phyloP scores from a whole-genome alignment of 2,113 vertebrate species.

The Polypterus senegalus region DNA sequence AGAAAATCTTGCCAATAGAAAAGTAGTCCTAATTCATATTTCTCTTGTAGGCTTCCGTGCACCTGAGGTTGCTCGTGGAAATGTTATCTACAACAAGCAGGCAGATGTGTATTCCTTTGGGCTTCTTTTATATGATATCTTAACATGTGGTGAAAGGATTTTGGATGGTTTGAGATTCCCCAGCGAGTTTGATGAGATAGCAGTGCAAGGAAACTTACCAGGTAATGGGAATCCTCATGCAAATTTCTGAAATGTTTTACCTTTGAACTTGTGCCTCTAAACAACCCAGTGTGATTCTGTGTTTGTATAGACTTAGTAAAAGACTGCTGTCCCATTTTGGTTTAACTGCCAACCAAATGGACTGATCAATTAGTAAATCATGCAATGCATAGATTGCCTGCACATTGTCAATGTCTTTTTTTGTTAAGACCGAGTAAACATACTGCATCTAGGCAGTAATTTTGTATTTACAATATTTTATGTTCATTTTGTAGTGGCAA shows the following conservation, averaged over 20 bases:
- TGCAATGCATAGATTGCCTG: too few species aligned
- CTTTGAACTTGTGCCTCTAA: background rate
- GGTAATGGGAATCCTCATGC: constrained; percentile 43
- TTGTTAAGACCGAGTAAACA: too few species aligned
- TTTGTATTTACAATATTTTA: too few species aligned
- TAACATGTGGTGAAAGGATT: constrained; percentile 81
- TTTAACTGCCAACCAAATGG: too few species aligned
- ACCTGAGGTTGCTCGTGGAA: constrained; percentile 86
- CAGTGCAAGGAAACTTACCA: constrained; percentile 80
- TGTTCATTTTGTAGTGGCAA: too few species aligned
- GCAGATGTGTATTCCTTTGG: constrained; percentile 93
- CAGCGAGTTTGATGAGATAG: constrained; percentile 92
- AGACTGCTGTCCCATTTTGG: too few species aligned
- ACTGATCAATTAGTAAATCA: too few species aligned
- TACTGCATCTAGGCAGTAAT: too few species aligned
- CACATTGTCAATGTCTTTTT: too few species aligned
- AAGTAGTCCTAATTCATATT: constrained; percentile 4
- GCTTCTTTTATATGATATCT: constrained; percentile 85
- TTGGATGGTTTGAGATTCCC: constrained; percentile 90
- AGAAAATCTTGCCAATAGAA: too few species aligned
- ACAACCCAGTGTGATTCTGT: background rate
- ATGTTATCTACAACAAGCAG: constrained; percentile 90
- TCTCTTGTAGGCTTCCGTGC: constrained; percentile 74
- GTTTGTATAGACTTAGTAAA: too few species aligned
- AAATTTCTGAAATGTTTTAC: too few species aligned